A percentile compares a stretch with the other conserved stretches of the same genome.
These are phyloP conservation scores for Sipha maydis DNA, from an alignment of 2,888 invertebrate genomes.

Conservation along the genomic window DNA sequence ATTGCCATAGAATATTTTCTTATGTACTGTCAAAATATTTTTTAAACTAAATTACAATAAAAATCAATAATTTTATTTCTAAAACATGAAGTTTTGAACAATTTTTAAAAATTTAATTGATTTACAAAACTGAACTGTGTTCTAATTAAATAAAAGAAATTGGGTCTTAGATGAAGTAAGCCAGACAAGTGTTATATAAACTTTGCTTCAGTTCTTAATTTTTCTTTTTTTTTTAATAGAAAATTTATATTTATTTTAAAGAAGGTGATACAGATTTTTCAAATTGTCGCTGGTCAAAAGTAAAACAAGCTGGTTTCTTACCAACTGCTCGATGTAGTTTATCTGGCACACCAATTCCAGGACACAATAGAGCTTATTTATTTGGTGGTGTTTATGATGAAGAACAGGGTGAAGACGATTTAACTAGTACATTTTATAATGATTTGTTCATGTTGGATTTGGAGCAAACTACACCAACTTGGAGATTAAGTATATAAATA, in stretches of 20 bases:
- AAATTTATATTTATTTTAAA: constrained; percentile 66
- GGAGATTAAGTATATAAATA: constrained; percentile 73
- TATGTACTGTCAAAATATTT: too few relatives aligned
- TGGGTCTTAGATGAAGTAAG: too few relatives aligned
- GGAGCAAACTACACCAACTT: constrained; percentile 73
- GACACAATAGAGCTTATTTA: constrained; percentile 77
- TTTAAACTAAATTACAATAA: too few relatives aligned
- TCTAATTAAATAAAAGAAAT: too few relatives aligned
- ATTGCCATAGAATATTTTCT: too few relatives aligned
- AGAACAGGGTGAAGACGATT: constrained; percentile 83
- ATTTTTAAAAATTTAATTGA: too few relatives aligned
- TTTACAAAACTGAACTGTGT: too few relatives aligned
- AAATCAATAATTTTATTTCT: too few relatives aligned
- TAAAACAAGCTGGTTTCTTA: constrained; percentile 75
- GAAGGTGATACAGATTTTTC: constrained; percentile 73
- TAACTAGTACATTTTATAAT: constrained; percentile 83
- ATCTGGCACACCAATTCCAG: constrained; percentile 73
- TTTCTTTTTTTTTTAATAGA: not conserved
- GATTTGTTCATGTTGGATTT: constrained; percentile 82
- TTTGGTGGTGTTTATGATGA: constrained; percentile 92
- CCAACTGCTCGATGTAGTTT: constrained; percentile 75
- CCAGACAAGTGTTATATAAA: too few relatives aligned
- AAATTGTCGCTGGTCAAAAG: constrained; percentile 79
- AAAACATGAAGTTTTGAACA: too few relatives aligned
- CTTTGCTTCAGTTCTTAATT: not conserved